phyloP scores from a whole-genome alignment of 1,140 invertebrate genomes.

The Aricia agestis region DNA sequence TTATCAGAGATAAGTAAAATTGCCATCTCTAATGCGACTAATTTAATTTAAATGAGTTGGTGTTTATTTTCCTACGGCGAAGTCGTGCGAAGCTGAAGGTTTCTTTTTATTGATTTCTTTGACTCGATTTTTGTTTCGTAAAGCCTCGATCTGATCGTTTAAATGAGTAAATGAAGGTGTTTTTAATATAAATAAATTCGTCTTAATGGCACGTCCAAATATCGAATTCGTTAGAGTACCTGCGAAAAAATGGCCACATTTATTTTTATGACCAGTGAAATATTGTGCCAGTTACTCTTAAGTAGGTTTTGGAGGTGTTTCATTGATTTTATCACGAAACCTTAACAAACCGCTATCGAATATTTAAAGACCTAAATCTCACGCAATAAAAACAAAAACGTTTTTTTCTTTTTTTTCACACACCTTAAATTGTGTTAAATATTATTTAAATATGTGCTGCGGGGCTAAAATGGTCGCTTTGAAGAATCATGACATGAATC shows the following conservation, averaged over 20 bases:
- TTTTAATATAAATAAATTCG: background rate
- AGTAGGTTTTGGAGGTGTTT: slow-evolving; percentile 1
- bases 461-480: too few relatives aligned
- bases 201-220: background rate
- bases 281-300: background rate
- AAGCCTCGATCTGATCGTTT: slow-evolving; percentile 20
- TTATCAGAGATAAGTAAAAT: slow-evolving; percentile 11
- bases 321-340: slow-evolving; percentile 5
- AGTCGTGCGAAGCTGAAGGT: slow-evolving; percentile 37
- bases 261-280: slow-evolving; percentile 11
- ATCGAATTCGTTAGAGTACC: slow-evolving; percentile 2
- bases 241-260: slow-evolving; percentile 10
- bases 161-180: slow-evolving; percentile 28
- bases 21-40: slow-evolving; percentile 33
- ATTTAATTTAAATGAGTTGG: slow-evolving; percentile 43
- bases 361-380: background rate
- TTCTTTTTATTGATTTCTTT: slow-evolving; percentile 32
- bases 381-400: slow-evolving; percentile 3
- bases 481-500: too few relatives aligned
- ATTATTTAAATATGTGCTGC: too few relatives aligned
- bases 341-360: slow-evolving; percentile 6
- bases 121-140: slow-evolving; percentile 29
- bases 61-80: slow-evolving; percentile 26
- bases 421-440: background rate
- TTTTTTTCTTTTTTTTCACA: background rate